phyloP scores from a whole-genome alignment of 2,888 invertebrate species.

The Phengaris alcon region DNA sequence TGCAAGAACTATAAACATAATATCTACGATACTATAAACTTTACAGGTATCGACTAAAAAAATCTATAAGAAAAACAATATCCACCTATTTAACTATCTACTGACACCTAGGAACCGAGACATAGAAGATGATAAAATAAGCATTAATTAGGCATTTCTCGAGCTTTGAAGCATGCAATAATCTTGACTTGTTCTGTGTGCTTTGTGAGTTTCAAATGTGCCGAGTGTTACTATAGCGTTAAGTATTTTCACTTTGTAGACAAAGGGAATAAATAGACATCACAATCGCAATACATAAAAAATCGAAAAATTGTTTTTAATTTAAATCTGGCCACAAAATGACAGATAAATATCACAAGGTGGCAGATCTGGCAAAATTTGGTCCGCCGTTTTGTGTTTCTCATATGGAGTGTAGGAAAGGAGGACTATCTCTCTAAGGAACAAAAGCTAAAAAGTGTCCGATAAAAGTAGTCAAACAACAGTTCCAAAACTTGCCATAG shows the following conservation, averaged over 20 bases:
- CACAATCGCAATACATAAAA: background rate
- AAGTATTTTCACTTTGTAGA: background rate
- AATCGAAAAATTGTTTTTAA: no score
- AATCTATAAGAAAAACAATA: no score
- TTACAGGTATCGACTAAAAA: background rate
- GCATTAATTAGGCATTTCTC: background rate
- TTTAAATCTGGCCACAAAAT: background rate
- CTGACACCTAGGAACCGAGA: background rate
- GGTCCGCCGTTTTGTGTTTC: background rate
- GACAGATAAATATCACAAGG: background rate
- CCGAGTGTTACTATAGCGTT: background rate
- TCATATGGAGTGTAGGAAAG: no score
- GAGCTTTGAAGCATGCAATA: constrained; percentile 4
- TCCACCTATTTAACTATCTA: background rate
- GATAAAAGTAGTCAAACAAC: no score
- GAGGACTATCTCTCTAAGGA: no score
- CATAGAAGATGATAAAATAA: background rate
- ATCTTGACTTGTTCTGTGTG: background rate
- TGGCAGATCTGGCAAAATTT: background rate
- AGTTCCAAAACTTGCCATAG: no score
- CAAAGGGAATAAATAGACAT: background rate
- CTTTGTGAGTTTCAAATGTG: background rate
- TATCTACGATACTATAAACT: background rate
- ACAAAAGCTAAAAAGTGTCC: no score
- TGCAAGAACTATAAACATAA: no score